Evolutionary conservation across 2,888 invertebrate species (phyloP).

Genomic region (Pilophorus perplexus): DNA sequence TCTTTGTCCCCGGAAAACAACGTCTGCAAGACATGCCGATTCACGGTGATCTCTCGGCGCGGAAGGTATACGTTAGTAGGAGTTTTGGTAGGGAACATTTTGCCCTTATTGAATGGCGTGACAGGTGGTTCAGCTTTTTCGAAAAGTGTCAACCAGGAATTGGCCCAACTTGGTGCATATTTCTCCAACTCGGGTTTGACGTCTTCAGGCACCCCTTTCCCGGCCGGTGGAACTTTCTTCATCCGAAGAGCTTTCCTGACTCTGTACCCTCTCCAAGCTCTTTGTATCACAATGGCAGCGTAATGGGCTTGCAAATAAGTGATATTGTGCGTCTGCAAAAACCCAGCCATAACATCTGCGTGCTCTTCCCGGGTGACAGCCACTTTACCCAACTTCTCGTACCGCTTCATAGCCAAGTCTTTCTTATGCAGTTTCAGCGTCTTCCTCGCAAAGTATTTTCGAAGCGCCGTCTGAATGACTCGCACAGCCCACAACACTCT

Average conservation of each 20-base stretch:
- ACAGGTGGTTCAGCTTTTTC: conserved; percentile 27
- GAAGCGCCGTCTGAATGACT: conserved; percentile 29
- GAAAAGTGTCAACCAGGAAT: conserved; percentile 28
- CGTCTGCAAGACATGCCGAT: conserved; percentile 19
- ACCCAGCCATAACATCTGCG: conserved; percentile 1
- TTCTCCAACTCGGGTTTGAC: conserved; percentile 25
- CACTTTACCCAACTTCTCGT: neutral
- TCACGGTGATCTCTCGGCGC: conserved; percentile 21
- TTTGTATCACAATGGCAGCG: conserved; percentile 33
- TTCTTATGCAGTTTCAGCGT: no score
- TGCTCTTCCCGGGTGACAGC: neutral
- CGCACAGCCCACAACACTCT: conserved; percentile 35
- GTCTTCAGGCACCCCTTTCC: neutral
- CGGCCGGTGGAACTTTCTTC: neutral
- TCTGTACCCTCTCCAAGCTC: conserved; percentile 31
- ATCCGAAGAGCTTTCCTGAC: conserved; percentile 9
- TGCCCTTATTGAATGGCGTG: conserved; percentile 24
- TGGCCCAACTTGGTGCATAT: conserved; percentile 32
- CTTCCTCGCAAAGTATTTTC: conserved; percentile 22
- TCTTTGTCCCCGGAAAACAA: conserved; percentile 28
- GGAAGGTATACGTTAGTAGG: conserved; percentile 25
- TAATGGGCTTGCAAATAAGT: conserved; percentile 30
- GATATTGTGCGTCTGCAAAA: conserved; percentile 15
- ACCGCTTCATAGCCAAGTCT: no score
- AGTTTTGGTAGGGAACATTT: conserved; percentile 19